Conservation (phyloP, 2,888 invertebrate genomes). For the Helicoverpa assulta region DNA sequence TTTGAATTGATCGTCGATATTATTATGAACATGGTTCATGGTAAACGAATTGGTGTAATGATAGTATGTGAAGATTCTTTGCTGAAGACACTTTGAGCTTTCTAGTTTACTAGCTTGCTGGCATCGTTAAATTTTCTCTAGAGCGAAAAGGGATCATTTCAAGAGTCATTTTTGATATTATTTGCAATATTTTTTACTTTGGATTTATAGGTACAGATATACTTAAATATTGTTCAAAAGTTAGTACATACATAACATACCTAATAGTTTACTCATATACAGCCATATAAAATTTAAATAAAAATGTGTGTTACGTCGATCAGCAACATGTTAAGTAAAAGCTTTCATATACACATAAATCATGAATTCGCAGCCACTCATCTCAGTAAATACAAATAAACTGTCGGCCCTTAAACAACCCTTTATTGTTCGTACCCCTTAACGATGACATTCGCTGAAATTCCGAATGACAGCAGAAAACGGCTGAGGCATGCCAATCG, state of each 20-base stretch:
- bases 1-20: slow-evolving; percentile 15
- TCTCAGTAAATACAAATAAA: slow-evolving; percentile 57
- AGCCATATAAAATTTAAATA: background rate
- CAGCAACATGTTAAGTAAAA: slow-evolving; percentile 15
- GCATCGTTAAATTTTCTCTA: too few relatives aligned
- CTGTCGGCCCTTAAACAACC: slow-evolving; percentile 50
- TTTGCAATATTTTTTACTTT: too few relatives aligned
- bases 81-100: too few relatives aligned
- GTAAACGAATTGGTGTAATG: background rate
- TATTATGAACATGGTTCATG: background rate
- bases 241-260: too few relatives aligned
- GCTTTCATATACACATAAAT: slow-evolving; percentile 11
- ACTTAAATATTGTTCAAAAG: too few relatives aligned
- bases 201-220: too few relatives aligned
- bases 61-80: background rate
- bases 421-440: slow-evolving; percentile 61
- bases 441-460: slow-evolving; percentile 81
- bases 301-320: too few relatives aligned
- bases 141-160: too few relatives aligned
- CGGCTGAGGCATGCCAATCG: slow-evolving; percentile 82
- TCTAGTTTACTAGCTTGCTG: too few relatives aligned
- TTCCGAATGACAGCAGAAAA: slow-evolving; percentile 80
- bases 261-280: too few relatives aligned
- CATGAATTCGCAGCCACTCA: slow-evolving; percentile 49
- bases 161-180: too few relatives aligned